Base-by-base conservation (phyloP, 2,888 invertebrate genomes). In the Eupithecia subfuscata region DNA sequence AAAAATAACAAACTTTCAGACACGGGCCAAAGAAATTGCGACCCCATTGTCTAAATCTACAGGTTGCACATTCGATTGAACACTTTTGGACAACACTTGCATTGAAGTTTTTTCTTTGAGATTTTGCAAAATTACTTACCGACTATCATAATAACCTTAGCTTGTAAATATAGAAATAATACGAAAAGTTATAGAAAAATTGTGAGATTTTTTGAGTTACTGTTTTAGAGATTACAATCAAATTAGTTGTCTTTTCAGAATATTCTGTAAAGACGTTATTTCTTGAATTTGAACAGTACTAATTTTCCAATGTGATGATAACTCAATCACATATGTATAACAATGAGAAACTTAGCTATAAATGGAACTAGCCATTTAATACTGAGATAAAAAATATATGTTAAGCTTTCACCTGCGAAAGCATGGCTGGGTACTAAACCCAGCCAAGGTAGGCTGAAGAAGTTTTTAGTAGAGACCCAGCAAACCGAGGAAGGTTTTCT, bases 401-500 rank as follows among this genome's bases (percentile, higher is more conserved):
- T 25, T 6, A 60, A 22, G 25, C 60, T 14, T 25, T 60, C 60
- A 60, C 56, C 12, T 12, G 22, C 11, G 56, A 22, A 60, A 60
- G 60, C 60, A 60, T 5, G 25, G 25, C 22, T 9, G 52, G n/a
- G 52, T 60, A 56, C 56, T 56, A 60, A n/a, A 14, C 60, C 5
- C 25, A 14, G 60, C 25, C 56, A 22, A 22, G 0, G 11, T 22
- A 11, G 60, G 22, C 9, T 60, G 0, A 22, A 22, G 5, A 56
- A 56, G 22, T 25, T 11, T 22, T 12, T 89, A 94, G 83, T 95
- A 95, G 12, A 94, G 89, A 11, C 95, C 96, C 75, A 97, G 95
- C 1, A 98, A 91, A 63, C 97, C 97, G 70, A 98, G 94, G 60
- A 98, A 93, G 81, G 97, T 97, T 87, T 97, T 97, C 90, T 97